Conservation (phyloP, 1,140 invertebrate genomes). For the Ptiloglossa arizonensis region DNA sequence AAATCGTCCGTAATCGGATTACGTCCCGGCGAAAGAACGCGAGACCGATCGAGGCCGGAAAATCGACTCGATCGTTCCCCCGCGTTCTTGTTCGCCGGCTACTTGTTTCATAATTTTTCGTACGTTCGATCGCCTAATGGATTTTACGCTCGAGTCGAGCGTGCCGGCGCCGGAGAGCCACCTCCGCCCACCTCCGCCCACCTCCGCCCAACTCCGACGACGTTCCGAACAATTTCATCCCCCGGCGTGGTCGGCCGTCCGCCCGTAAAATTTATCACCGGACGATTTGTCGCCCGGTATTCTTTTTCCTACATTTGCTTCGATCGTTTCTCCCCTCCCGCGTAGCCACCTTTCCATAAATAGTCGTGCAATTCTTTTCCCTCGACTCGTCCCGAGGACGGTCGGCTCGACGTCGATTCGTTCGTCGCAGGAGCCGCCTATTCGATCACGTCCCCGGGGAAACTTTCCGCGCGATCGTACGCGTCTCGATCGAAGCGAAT, state of each 20-base stretch:
- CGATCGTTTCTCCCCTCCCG: neutral
- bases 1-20: slow-evolving; percentile 28
- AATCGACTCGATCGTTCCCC: neutral
- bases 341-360: neutral
- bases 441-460: no score
- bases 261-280: slow-evolving; percentile 49
- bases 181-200: neutral
- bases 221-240: slow-evolving; percentile 32
- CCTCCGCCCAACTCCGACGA: neutral
- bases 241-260: neutral
- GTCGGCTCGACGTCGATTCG: no score
- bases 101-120: slow-evolving; percentile 31
- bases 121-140: slow-evolving; percentile 41
- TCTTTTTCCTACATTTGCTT: slow-evolving; percentile 41
- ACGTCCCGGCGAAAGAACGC: neutral
- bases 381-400: no score
- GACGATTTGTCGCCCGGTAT: slow-evolving; percentile 42
- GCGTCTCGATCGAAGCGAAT: no score
- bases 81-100: neutral
- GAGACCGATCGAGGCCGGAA: neutral
- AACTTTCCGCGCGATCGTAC: no score
- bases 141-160: slow-evolving; percentile 8
- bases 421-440: no score
- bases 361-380: neutral
- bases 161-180: neutral